phyloP scores from a whole-genome alignment of 1,140 invertebrate species.

The Diploscapter pachys region DNA sequence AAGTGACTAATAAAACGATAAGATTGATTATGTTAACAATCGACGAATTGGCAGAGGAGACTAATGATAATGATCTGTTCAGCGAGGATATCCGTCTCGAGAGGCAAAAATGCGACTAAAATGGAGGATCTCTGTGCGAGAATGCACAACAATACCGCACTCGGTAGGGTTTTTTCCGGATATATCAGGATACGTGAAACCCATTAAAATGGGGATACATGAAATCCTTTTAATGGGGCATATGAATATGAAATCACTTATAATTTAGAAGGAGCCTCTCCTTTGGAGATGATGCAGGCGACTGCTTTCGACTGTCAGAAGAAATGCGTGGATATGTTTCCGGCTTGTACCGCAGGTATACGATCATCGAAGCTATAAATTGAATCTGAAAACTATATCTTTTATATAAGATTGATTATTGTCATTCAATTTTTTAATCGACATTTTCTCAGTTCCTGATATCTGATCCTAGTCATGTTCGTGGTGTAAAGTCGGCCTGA shows the following conservation, averaged over 20 bases:
- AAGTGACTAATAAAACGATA: neutral
- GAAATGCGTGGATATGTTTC: slow-evolving; percentile 39
- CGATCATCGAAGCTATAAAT: too few species aligned
- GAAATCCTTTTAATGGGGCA: neutral
- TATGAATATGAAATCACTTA: neutral
- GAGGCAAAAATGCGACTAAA: slow-evolving; percentile 28
- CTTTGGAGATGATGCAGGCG: slow-evolving; percentile 27
- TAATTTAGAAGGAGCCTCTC: slow-evolving; percentile 28
- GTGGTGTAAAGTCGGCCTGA: too few species aligned
- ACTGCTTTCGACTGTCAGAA: slow-evolving; percentile 44
- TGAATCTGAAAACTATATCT: too few species aligned
- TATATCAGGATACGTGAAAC: neutral
- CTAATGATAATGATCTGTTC: slow-evolving; percentile 8
- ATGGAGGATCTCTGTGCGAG: slow-evolving; percentile 40
- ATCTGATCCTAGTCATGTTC: too few species aligned
- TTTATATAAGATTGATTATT: too few species aligned
- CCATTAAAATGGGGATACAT: neutral
- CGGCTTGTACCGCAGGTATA: slow-evolving; percentile 38
- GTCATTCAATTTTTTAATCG: too few species aligned
- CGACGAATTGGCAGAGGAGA: neutral
- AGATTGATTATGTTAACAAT: neutral
- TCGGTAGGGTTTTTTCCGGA: slow-evolving; percentile 14
- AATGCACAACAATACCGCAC: slow-evolving; percentile 44
- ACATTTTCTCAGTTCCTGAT: too few species aligned
- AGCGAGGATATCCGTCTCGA: slow-evolving; percentile 37